Conservation (phyloP, 1,140 invertebrate species). For the Bombus waltoni region DNA sequence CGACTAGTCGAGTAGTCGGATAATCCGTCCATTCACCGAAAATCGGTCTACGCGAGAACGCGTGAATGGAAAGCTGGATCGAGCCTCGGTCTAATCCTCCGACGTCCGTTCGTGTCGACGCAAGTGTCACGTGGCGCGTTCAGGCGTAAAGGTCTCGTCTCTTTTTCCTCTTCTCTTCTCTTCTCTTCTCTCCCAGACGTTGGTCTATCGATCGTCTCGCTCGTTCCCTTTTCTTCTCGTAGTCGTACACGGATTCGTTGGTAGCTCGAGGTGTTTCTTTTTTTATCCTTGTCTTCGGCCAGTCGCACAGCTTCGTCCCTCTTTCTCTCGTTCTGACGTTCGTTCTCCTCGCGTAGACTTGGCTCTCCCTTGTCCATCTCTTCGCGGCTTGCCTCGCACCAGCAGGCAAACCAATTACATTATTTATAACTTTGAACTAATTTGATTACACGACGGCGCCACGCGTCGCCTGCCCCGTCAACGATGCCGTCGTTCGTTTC, state of each 20-base stretch:
- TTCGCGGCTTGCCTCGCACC: constrained; percentile 33
- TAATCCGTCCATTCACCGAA: constrained; percentile 23
- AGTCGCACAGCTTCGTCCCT: background rate
- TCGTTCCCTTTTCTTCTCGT: background rate
- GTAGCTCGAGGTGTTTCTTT: constrained; percentile 35
- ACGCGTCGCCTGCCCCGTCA: constrained; percentile 57
- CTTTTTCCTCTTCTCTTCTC: background rate
- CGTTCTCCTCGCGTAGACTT: constrained; percentile 10
- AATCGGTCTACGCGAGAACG: background rate
- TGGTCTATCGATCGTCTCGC: too few species aligned
- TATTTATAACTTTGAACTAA: constrained; percentile 71
- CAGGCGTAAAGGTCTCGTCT: background rate
- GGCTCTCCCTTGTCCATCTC: constrained; percentile 13
- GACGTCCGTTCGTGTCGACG: background rate
- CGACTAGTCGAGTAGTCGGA: background rate
- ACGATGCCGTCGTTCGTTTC: constrained; percentile 47
- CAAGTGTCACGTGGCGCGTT: constrained; percentile 14
- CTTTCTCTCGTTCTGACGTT: background rate
- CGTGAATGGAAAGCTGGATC: background rate
- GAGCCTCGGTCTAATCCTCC: background rate
- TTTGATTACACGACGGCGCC: constrained; percentile 66
- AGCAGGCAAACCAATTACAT: constrained; percentile 71
- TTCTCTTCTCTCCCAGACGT: background rate
- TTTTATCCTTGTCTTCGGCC: constrained; percentile 43
- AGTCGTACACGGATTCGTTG: too few species aligned